Conservation (phyloP, 1,140 invertebrate genomes). For the Paracyclopina nana region DNA sequence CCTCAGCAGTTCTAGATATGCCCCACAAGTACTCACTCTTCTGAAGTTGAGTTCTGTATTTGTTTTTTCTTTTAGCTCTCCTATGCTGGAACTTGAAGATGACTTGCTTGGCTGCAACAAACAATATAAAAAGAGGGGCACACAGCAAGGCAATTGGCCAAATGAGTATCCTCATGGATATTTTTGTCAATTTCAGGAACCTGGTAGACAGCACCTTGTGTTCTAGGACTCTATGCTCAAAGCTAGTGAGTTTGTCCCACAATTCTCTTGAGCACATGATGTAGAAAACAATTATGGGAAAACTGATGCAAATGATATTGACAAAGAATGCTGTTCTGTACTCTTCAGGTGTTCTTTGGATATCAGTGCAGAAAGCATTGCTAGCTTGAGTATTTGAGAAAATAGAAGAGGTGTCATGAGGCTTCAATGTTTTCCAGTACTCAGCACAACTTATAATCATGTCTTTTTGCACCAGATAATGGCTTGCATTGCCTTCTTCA, state of each 20-base stretch:
- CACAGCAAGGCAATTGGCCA: neutral
- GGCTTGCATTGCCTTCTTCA: too few species aligned
- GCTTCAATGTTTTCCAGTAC: too few species aligned
- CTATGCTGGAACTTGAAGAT: slow-evolving; percentile 8
- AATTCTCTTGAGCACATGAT: neutral
- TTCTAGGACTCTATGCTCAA: too few species aligned
- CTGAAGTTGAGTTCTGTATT: neutral
- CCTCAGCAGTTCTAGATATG: slow-evolving; percentile 10
- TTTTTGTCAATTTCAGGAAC: neutral
- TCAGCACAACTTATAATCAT: too few species aligned
- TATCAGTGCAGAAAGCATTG: neutral
- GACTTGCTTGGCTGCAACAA: neutral
- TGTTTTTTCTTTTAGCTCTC: slow-evolving; percentile 4
- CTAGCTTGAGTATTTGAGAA: too few species aligned
- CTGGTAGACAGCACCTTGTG: neutral
- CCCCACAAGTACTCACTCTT: slow-evolving; percentile 14
- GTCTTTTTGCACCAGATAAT: too few species aligned
- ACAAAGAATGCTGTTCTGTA: neutral
- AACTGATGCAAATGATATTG: slow-evolving; percentile 6
- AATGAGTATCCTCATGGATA: neutral
- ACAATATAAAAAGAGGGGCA: neutral
- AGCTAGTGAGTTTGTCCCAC: neutral
- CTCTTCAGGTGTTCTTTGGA: neutral
- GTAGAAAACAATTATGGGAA: slow-evolving; percentile 4
- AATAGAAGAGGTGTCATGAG: too few species aligned